phyloP scores from a whole-genome alignment of 2,113 vertebrate genomes.

The Glaucomys volans region DNA sequence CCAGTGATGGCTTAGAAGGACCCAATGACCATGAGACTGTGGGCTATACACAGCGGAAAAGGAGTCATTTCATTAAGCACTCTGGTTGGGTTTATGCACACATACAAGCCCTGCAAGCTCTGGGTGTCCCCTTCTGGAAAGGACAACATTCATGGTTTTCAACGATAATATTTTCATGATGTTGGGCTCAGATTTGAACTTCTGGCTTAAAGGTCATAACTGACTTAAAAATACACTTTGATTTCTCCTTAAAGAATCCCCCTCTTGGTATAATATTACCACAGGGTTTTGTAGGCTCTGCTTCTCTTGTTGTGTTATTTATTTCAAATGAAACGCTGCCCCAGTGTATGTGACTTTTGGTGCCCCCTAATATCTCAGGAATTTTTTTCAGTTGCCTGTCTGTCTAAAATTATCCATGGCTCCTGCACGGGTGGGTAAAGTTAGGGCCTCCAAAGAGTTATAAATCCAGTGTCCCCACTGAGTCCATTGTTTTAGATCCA shows the following conservation, averaged over 20 bases:
- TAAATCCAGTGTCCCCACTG: conserved; percentile 73
- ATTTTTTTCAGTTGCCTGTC: conserved; percentile 70
- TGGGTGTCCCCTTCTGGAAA: not conserved
- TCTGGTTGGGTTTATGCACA: not conserved
- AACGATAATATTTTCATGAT: conserved; percentile 42
- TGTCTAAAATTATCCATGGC: conserved; percentile 79
- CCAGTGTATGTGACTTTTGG: conserved; percentile 55
- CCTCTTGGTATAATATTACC: conserved; percentile 55
- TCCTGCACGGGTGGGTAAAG: conserved; percentile 66
- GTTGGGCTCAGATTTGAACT: conserved; percentile 63
- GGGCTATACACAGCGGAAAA: not conserved
- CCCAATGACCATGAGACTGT: not conserved
- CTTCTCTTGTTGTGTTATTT: conserved; percentile 65
- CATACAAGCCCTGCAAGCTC: not conserved
- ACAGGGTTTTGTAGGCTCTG: not conserved
- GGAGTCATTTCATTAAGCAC: not conserved
- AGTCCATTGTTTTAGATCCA: conserved; percentile 77
- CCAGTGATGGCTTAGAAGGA: not conserved
- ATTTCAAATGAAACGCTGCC: conserved; percentile 67
- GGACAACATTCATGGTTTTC: conserved; percentile 19
- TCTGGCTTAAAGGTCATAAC: conserved; percentile 52
- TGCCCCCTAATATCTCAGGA: conserved; percentile 71
- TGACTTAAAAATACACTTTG: conserved; percentile 61
- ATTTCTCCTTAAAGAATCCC: conserved; percentile 57
- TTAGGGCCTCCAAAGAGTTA: conserved; percentile 76